phyloP scores from a whole-genome alignment of 2,888 invertebrate genomes.

The Eilema sororculum region DNA sequence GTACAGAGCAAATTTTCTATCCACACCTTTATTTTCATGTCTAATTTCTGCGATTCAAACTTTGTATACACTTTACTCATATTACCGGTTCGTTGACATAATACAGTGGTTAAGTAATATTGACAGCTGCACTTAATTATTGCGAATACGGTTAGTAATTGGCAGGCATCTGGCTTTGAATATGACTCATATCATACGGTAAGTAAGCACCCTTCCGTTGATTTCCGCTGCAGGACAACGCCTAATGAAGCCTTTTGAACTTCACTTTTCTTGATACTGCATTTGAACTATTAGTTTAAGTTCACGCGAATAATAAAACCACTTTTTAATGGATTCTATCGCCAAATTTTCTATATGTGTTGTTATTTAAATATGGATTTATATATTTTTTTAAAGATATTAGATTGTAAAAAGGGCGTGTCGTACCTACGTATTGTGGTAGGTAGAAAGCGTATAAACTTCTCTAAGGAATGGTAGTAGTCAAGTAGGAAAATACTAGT shows the following conservation, averaged over 20 bases:
- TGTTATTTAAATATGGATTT: not conserved
- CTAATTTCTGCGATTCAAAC: not conserved
- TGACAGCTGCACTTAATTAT: slow-evolving; percentile 68
- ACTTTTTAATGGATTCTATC: too few relatives aligned
- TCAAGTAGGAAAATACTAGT: not conserved
- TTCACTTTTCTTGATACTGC: not conserved
- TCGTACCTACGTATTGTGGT: not conserved
- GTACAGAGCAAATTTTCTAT: not conserved
- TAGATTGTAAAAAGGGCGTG: slow-evolving; percentile 6
- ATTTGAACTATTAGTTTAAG: too few relatives aligned
- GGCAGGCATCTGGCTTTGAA: slow-evolving; percentile 62
- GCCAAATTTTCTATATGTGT: too few relatives aligned
- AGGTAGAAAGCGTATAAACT: too few relatives aligned
- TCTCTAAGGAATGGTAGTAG: too few relatives aligned
- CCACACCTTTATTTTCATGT: not conserved
- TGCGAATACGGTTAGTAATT: slow-evolving; percentile 63
- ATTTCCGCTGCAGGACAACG: slow-evolving; percentile 32
- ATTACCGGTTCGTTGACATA: slow-evolving; percentile 54
- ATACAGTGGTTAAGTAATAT: slow-evolving; percentile 48
- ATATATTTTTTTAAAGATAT: not conserved
- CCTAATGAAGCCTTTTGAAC: slow-evolving; percentile 29
- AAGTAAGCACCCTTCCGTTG: slow-evolving; percentile 36
- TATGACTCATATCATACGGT: slow-evolving; percentile 61
- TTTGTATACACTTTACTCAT: slow-evolving; percentile 15
- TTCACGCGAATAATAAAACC: too few relatives aligned